Percentiles rank a stretch among this genome's conserved stretches.
Evolutionary conservation across 2,113 vertebrate species (phyloP).

Genomic region (Callospermophilus lateralis): DNA sequence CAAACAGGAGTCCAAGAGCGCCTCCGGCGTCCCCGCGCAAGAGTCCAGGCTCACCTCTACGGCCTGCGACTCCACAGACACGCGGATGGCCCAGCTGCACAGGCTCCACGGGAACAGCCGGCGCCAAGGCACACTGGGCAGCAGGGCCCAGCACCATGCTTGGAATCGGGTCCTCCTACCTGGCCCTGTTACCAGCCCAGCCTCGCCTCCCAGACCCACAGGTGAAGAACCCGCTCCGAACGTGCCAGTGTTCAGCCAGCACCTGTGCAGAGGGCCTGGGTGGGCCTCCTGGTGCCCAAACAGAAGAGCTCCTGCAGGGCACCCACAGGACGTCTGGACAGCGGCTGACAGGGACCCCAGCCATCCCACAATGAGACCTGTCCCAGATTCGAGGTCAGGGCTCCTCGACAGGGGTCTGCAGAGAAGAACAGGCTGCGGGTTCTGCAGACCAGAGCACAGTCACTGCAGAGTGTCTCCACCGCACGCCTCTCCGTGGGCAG

Average conservation of each 20-base stretch:
- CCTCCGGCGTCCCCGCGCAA: neutral
- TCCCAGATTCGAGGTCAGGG: no score
- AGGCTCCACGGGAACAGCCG: no score
- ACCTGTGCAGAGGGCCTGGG: neutral
- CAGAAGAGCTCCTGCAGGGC: neutral
- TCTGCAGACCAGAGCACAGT: neutral
- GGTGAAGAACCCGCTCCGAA: neutral
- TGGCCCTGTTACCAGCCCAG: neutral
- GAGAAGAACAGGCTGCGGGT: neutral
- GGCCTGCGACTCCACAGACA: neutral
- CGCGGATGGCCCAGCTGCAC: no score
- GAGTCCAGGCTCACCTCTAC: neutral
- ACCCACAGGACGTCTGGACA: neutral
- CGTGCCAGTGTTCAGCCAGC: neutral
- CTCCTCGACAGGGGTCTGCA: no score
- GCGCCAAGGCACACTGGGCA: neutral
- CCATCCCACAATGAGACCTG: neutral
- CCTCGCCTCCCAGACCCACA: neutral
- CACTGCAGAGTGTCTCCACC: neutral
- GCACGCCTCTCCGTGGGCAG: neutral
- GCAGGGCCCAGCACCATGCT: neutral
- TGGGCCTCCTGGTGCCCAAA: neutral
- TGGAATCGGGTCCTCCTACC: neutral
- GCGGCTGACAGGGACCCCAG: neutral
- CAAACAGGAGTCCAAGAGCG: neutral